Evolutionary conservation across 2,888 invertebrate species (phyloP), one percentile per base, ranked within the genome.

Genomic region (Metacarcinus magister): DNA sequence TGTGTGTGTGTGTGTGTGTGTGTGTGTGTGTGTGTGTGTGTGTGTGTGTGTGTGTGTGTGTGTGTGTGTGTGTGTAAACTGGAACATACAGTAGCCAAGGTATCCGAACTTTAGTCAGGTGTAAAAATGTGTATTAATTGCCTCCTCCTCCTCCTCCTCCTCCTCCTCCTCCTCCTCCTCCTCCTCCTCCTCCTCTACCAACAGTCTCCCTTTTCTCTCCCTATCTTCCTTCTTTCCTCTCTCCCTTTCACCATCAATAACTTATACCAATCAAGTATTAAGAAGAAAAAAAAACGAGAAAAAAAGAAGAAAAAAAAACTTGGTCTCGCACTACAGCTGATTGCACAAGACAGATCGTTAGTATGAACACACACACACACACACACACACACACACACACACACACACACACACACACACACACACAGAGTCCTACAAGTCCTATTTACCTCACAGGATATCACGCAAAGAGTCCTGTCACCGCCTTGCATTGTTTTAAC

Each of bases 11-110:
- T 75, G 90, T 90, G 90, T 91, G 48, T 92, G 48, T 92, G 92
- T 54, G 92, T 90, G 90, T 32, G 90, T 90, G 90, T 90, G 43
- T 39, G 90, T 90, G 43, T 39, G 91, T 91, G 91, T 43, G 91
- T 91, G 91, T 46, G 46, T 13, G n/a, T 93, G 39, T 60, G 93
- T 93, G 67, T 93, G 10, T 93, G 39, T 60, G 67, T 93, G 39
- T 39, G 90, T 44, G 39, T 87, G 16, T 87, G 8, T 28, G 87
- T 28, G 39, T 4, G 43, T 39, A 32, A 23, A 43, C 16, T 39
- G 43, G 13, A 54, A 16, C 19, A 54, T 19, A 54, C 3, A 54
- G 2, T 54, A 2, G 54, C 54, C 2, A 54, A 54, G 54, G 54
- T 54, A 16, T 54, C 19, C 39, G 39, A 39, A 2, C 39, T 39